Conservation (phyloP, 2,113 vertebrate genomes). For the Mohoua ochrocephala region DNA sequence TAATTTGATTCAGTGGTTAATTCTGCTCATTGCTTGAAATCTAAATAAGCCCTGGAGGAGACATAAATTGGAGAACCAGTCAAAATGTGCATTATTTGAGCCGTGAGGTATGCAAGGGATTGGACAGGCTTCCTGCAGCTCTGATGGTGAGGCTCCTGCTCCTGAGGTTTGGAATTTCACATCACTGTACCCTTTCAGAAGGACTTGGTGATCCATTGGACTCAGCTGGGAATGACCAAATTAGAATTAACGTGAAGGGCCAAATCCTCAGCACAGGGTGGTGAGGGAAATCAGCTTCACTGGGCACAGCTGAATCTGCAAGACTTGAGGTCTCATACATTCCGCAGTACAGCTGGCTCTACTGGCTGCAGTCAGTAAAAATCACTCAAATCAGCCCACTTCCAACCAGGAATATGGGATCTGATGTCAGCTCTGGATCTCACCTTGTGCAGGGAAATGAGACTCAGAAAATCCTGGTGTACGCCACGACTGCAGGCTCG, state of each 20-base stretch:
- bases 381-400: accelerated
- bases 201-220: neutral
- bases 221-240: neutral
- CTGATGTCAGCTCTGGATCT: accelerated
- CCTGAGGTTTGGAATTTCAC: neutral
- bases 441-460: accelerated
- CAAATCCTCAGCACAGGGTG: neutral
- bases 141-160: neutral
- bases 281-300: neutral
- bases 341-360: neutral
- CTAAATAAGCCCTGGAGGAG: neutral
- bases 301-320: neutral
- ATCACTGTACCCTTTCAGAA: neutral
- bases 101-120: neutral
- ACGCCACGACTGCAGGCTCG: neutral
- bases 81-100: neutral
- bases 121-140: neutral
- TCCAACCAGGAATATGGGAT: accelerated
- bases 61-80: neutral
- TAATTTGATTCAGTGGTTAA: neutral
- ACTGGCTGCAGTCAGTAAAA: neutral
- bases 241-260: neutral
- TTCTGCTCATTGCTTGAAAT: neutral
- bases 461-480: neutral
- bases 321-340: accelerated